Evolutionary conservation across 2,113 vertebrate genomes (phyloP).

Genomic region (Myotis yumanensis): DNA sequence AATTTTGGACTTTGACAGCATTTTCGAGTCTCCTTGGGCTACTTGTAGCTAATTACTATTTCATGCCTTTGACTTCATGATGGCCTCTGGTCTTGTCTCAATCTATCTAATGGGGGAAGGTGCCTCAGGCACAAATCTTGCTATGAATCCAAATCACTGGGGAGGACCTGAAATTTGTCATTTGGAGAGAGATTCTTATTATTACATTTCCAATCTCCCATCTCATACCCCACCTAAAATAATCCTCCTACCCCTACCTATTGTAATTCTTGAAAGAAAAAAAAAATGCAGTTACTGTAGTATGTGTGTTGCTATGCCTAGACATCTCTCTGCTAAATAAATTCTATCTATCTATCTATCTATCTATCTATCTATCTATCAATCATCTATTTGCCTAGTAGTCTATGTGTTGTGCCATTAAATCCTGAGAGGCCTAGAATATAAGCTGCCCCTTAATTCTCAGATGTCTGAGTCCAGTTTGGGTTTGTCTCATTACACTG

Average conservation of each 20-base stretch:
- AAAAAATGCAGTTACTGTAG: slow-evolving; percentile 6
- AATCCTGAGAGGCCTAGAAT: not conserved
- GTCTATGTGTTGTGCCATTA: not conserved
- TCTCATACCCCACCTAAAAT: slow-evolving; percentile 1
- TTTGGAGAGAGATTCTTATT: slow-evolving; percentile 47
- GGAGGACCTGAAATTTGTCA: slow-evolving; percentile 49
- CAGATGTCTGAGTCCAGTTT: slow-evolving; percentile 3
- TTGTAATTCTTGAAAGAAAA: slow-evolving; percentile 13
- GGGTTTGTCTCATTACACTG: not conserved
- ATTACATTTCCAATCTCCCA: not conserved
- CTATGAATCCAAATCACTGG: slow-evolving; percentile 51
- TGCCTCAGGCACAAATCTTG: slow-evolving; percentile 42
- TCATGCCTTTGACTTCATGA: slow-evolving; percentile 36
- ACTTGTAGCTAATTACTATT: slow-evolving; percentile 68
- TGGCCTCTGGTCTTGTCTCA: slow-evolving; percentile 52
- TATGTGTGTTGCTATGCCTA: not conserved
- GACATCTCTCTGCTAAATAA: not conserved
- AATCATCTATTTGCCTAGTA: not conserved
- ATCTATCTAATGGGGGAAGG: slow-evolving; percentile 47
- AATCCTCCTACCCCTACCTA: not conserved
- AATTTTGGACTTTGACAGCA: slow-evolving; percentile 62
- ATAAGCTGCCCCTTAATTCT: not conserved
- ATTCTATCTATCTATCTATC: not conserved
- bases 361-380: not conserved
- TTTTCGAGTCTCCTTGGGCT: slow-evolving; percentile 38